Evolutionary conservation across 2,888 invertebrate genomes (phyloP).

Genomic region (Encarsia formosa): DNA sequence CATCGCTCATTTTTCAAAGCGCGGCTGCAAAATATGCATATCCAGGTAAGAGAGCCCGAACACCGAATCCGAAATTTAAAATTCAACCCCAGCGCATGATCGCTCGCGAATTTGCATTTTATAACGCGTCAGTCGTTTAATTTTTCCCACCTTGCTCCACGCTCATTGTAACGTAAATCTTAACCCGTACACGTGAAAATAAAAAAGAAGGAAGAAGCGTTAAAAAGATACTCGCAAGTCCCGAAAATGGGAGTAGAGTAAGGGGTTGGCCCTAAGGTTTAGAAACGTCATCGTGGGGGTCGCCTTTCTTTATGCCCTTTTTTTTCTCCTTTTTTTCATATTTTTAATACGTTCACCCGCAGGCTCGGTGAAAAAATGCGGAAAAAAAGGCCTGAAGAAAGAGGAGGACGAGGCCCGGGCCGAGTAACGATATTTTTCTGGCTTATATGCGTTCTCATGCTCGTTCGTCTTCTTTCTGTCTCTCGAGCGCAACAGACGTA

Average conservation of each 20-base stretch:
- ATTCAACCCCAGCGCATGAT: too few relatives aligned
- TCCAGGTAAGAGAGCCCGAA: too few relatives aligned
- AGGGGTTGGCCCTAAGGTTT: too few relatives aligned
- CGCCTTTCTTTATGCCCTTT: conserved; percentile 28
- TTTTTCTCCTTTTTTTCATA: conserved; percentile 1
- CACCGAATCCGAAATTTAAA: too few relatives aligned
- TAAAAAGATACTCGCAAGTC: too few relatives aligned
- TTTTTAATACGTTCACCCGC: conserved; percentile 12
- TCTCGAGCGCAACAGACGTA: conserved; percentile 26
- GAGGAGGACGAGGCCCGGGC: neutral
- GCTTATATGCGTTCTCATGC: conserved; percentile 21
- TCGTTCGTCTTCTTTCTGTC: conserved; percentile 19
- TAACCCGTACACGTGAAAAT: conserved; percentile 4
- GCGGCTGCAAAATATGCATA: too few relatives aligned
- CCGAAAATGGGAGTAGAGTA: too few relatives aligned
- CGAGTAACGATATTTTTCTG: conserved; percentile 14
- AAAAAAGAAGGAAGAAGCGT: conserved; percentile 13
- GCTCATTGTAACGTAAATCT: conserved; percentile 9
- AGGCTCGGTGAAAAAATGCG: conserved; percentile 2
- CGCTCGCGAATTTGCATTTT: conserved; percentile 22
- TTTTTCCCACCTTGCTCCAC: neutral
- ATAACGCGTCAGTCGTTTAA: conserved; percentile 13
- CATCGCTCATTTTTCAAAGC: too few relatives aligned
- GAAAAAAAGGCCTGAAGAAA: conserved; percentile 1
- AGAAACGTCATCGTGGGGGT: conserved; percentile 38